Conservation (phyloP, 2,113 vertebrate species). For the Hippocampus mohnikei region DNA sequence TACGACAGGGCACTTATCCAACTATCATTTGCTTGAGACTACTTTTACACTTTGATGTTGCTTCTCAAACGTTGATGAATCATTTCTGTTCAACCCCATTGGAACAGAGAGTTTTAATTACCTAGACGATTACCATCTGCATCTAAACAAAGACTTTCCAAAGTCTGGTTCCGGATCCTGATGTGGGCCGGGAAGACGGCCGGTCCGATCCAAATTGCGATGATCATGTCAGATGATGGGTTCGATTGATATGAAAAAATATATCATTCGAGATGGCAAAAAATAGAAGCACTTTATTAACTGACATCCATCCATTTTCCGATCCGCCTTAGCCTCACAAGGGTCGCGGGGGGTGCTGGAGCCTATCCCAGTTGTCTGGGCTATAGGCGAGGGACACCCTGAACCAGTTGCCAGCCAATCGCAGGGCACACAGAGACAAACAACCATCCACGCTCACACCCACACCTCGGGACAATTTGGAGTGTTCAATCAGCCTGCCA, state of each 20-base stretch:
- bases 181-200: constrained; percentile 35
- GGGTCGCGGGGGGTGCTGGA: too few relatives aligned
- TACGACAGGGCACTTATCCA: constrained; percentile 65
- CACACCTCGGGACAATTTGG: too few relatives aligned
- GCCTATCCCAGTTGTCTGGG: too few relatives aligned
- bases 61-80: constrained; percentile 67
- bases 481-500: too few relatives aligned
- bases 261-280: not conserved
- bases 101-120: constrained; percentile 64
- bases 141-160: constrained; percentile 44
- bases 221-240: not conserved
- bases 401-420: too few relatives aligned
- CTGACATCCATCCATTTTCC: not conserved
- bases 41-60: constrained; percentile 67
- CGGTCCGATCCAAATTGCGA: constrained; percentile 12
- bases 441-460: too few relatives aligned
- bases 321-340: too few relatives aligned
- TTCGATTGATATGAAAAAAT: not conserved
- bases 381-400: too few relatives aligned
- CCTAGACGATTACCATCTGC: constrained; percentile 64
- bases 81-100: constrained; percentile 46
- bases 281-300: not conserved
- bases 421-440: too few relatives aligned
- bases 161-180: constrained; percentile 21
- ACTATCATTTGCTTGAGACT: constrained; percentile 67